Base-by-base conservation (phyloP, 2,888 invertebrate genomes). In the Pinctada fucata region DNA sequence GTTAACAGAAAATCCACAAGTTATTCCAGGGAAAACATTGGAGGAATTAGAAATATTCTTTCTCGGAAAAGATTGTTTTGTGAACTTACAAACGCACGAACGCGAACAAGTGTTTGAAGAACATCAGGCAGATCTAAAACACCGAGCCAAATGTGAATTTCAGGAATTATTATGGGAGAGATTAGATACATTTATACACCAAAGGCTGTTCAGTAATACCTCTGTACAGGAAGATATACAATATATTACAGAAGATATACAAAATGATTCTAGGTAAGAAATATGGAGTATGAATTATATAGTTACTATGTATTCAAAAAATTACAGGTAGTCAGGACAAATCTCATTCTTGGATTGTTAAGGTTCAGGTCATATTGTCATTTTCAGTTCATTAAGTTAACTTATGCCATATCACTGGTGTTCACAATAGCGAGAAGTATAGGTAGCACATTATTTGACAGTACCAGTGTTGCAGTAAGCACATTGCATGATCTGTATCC, bases 41-140 rank as follows among this genome's bases (percentile, higher is more conserved):
- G 95, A 96, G 0, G 98, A 98, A 93, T 97, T 97, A 63, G 90
- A 92, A 76, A 92, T 98, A 2, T 94, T 97, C 79, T 96, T 99
- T 91, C 96, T 97, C 96, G 98, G 98, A 0, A 95, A 97, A 65
- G 97, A 98, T 92, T 97, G 97, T 91, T 98, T 97, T 92, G 97
- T 97, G 93, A 96, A 97, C 10, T 94, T 99, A 74, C 95, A 96
- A 0, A 97, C 97, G 88, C 95, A 96, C 78, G 98, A 98, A 91
- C 96, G 97, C 89, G 96, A 97, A 91, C 95, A 96, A 88, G 97
- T 99, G 86, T 99, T 98, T 92, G 97, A 98, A 88, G 95, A 96
- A 86, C 97, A 98, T 93, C 98, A 99, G 93, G 94, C 96, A 88
- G 88, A 89, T 71, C 82, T 90, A 13, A 82, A 88, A 77, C 96